Conservation (phyloP, 2,113 vertebrate species). For the Sigmodon hispidus region DNA sequence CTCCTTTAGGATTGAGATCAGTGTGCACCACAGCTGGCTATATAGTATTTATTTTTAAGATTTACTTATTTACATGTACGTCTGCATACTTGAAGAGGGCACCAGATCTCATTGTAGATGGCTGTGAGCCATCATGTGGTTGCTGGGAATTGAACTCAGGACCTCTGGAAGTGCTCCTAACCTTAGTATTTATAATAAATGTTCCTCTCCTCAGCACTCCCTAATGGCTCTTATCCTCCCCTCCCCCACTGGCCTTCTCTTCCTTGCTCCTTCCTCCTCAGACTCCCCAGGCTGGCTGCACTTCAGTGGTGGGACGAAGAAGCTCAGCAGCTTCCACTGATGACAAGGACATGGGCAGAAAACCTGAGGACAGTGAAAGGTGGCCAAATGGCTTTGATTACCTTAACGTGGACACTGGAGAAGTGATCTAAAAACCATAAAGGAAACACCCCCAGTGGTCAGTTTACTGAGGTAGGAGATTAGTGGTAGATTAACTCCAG, state of each 20-base stretch:
- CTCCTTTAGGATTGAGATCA: not conserved
- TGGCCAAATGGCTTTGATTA: constrained; percentile 25
- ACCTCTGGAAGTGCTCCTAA: not conserved
- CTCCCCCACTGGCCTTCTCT: not conserved
- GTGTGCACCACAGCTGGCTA: not conserved
- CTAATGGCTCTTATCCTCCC: too few relatives aligned
- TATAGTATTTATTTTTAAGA: not conserved
- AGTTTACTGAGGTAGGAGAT: not conserved
- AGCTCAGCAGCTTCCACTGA: not conserved
- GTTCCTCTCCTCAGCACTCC: too few relatives aligned
- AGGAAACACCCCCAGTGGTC: not conserved
- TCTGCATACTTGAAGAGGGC: not conserved
- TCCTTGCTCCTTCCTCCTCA: not conserved
- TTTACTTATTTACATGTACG: not conserved
- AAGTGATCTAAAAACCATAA: constrained; percentile 28
- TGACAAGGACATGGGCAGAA: not conserved
- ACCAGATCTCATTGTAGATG: not conserved
- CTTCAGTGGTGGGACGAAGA: not conserved
- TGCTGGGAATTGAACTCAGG: not conserved
- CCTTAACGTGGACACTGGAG: not conserved
- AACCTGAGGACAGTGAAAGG: not conserved
- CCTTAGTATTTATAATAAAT: not conserved
- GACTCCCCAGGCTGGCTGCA: not conserved
- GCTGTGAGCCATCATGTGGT: not conserved
- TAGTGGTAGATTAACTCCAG: constrained; percentile 25